These are phyloP conservation scores for Phymorhynchus buccinoides DNA, from an alignment of 1,140 invertebrate genomes.

Conservation along the genomic window DNA sequence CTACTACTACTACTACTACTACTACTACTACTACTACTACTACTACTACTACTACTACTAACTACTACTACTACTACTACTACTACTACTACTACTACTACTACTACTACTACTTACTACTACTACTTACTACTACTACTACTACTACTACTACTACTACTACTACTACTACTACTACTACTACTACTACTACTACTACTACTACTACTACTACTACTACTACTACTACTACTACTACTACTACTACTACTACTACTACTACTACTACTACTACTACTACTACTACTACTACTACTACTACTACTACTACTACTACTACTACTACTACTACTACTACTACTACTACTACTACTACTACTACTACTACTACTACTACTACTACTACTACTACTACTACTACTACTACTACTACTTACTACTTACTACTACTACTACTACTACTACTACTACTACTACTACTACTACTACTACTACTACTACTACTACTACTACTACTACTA, in stretches of 20 bases:
- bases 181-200: slow-evolving; percentile 25
- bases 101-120: too few relatives aligned
- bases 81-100: slow-evolving; percentile 4
- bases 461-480: slow-evolving; percentile 13
- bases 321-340: slow-evolving; percentile 24
- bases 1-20: background rate
- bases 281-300: slow-evolving; percentile 29
- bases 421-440: too few relatives aligned
- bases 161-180: slow-evolving; percentile 11
- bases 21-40: slow-evolving; percentile 4
- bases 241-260: slow-evolving; percentile 21
- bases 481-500: slow-evolving; percentile 13
- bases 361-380: slow-evolving; percentile 13
- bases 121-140: too few relatives aligned
- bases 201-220: slow-evolving; percentile 17
- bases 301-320: slow-evolving; percentile 21
- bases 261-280: slow-evolving; percentile 18
- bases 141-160: slow-evolving; percentile 8
- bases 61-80: too few relatives aligned
- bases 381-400: background rate
- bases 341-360: slow-evolving; percentile 14
- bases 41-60: background rate
- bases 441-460: slow-evolving; percentile 13
- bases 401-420: too few relatives aligned
- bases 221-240: slow-evolving; percentile 11